These are phyloP conservation scores for Drosophila merina DNA, from an alignment of 2,888 invertebrate species.

Conservation along the genomic window DNA sequence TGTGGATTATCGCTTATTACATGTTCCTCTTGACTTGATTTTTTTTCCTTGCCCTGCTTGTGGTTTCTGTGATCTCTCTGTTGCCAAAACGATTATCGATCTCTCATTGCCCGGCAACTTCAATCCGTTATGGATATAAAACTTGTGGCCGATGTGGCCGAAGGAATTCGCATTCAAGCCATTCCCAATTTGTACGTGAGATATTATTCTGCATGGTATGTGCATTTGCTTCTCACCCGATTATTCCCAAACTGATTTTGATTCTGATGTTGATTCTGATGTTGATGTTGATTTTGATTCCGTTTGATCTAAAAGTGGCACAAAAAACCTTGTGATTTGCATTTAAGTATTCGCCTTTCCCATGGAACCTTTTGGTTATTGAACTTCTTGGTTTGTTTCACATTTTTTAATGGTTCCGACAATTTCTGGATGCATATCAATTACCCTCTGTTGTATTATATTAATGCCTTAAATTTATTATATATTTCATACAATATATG, in stretches of 20 bases:
- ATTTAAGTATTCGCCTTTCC: conserved; percentile 36
- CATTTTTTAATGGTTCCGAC: background rate
- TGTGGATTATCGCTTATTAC: conserved; percentile 78
- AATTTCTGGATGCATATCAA: conserved; percentile 29
- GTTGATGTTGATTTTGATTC: conserved; percentile 28
- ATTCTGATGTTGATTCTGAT: conserved; percentile 19
- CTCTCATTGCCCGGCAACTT: conserved; percentile 35
- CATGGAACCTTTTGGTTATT: conserved; percentile 31
- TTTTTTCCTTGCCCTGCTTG: background rate
- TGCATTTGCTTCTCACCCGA: conserved; percentile 38
- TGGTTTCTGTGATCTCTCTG: conserved; percentile 23
- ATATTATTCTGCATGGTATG: conserved; percentile 51
- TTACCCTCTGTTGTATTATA: background rate
- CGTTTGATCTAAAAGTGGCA: conserved; percentile 43
- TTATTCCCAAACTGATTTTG: conserved; percentile 36
- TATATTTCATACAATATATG: no score
- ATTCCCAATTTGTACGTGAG: conserved; percentile 68
- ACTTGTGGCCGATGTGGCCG: conserved; percentile 23
- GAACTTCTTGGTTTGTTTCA: no score
- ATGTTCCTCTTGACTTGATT: conserved; percentile 65
- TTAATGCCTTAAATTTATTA: background rate
- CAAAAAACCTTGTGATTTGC: conserved; percentile 28
- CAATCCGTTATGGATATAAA: conserved; percentile 45
- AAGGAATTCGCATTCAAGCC: conserved; percentile 47
- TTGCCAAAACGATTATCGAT: conserved; percentile 63